Conservation (phyloP, 2,113 vertebrate species). For the Plotosus lineatus region DNA sequence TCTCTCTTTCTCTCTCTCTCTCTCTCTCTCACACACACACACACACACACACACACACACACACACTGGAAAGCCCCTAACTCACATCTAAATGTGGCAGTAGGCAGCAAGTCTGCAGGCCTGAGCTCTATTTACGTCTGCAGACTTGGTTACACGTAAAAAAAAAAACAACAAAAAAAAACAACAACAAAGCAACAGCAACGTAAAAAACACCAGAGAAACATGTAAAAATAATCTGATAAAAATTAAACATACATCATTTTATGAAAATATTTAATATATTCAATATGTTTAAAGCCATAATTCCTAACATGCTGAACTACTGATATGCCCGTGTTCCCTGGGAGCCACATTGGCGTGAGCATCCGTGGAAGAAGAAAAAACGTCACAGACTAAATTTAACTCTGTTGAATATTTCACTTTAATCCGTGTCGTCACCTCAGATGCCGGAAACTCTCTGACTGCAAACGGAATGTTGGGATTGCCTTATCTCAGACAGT, state of each 20-base stretch:
- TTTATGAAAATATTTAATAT: background rate
- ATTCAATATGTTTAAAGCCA: background rate
- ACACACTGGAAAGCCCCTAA: conserved; percentile 70
- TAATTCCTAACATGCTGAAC: background rate
- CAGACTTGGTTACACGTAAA: background rate
- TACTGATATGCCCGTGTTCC: too few species aligned
- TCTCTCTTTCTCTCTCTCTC: too few species aligned
- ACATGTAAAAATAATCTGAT: background rate
- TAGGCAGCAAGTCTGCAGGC: conserved; percentile 31
- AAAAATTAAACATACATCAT: background rate
- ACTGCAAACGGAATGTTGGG: background rate
- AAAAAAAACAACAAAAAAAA: background rate
- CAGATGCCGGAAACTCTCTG: background rate
- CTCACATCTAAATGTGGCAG: conserved; percentile 54
- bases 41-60: conserved; percentile 45
- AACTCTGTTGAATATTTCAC: background rate
- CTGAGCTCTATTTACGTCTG: conserved; percentile 49
- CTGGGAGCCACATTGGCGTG: background rate
- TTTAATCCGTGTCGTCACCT: background rate
- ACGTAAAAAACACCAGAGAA: background rate
- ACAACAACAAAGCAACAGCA: background rate
- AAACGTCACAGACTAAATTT: background rate
- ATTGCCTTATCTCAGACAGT: background rate
- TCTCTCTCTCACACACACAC: conserved; percentile 1
- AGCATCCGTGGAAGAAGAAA: background rate